These are phyloP conservation scores for Zoroaster sp. DNA, from an alignment of 53 echinoderm and acorn worm species.

Conservation along the genomic window DNA sequence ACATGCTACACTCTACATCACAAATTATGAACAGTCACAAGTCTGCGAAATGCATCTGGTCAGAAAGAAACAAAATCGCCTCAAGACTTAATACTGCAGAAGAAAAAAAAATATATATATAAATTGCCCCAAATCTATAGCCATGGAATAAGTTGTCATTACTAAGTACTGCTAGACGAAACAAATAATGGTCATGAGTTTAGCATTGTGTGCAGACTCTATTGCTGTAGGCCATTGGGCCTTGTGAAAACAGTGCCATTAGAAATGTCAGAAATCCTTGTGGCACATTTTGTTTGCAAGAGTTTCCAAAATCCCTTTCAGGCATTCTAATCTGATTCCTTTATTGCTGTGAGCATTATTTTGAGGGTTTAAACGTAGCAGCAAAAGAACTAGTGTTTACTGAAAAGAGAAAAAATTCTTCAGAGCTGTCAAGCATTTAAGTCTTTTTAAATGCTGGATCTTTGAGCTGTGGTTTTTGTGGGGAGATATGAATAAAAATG, in stretches of 20 bases:
- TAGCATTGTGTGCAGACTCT: background rate
- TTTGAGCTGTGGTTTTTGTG: background rate
- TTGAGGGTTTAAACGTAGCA: background rate
- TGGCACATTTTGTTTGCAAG: constrained; percentile 28
- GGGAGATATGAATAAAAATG: background rate
- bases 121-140: background rate
- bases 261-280: background rate
- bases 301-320: constrained; percentile 22
- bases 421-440: background rate
- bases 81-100: background rate
- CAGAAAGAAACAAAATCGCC: background rate
- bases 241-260: constrained; percentile 7
- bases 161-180: background rate
- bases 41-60: background rate
- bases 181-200: background rate
- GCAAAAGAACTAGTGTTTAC: constrained; percentile 1
- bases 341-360: background rate
- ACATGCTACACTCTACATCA: background rate
- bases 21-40: background rate
- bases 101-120: background rate
- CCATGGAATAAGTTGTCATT: background rate
- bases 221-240: constrained; percentile 10
- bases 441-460: background rate
- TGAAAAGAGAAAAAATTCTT: background rate
- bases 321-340: background rate